Conservation (phyloP, 2,113 vertebrate species). For the Hippolais icterina region DNA sequence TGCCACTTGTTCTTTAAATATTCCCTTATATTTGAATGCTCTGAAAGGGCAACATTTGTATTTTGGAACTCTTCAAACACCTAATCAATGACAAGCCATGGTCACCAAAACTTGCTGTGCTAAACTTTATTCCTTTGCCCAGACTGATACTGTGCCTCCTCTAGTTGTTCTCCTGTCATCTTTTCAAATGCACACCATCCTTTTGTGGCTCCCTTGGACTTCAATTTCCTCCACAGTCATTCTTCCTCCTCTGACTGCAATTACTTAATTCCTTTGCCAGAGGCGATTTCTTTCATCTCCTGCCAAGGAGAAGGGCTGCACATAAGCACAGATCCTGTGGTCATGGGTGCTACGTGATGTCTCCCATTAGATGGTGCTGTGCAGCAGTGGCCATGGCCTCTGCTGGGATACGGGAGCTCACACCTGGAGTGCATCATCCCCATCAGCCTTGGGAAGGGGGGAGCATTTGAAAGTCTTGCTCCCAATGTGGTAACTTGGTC, state of each 20-base stretch:
- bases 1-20: not conserved
- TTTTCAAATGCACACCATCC: not conserved
- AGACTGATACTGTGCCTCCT: not conserved
- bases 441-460: accelerated
- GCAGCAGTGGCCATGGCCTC: not conserved
- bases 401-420: not conserved
- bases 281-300: constrained; percentile 24
- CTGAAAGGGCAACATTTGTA: accelerated
- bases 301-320: not conserved
- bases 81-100: not conserved
- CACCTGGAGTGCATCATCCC: not conserved
- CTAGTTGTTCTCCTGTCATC: not conserved
- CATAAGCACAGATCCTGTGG: not conserved
- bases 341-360: not conserved
- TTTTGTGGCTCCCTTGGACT: not conserved
- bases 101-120: not conserved
- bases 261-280: constrained; percentile 36
- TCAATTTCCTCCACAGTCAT: not conserved
- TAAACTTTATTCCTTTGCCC: not conserved
- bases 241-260: not conserved
- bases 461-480: not conserved
- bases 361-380: constrained; percentile 28
- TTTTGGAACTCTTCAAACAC: not conserved
- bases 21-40: not conserved
- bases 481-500: not conserved